phyloP scores from a whole-genome alignment of 1,140 invertebrate species.

The Drosophila obscura region DNA sequence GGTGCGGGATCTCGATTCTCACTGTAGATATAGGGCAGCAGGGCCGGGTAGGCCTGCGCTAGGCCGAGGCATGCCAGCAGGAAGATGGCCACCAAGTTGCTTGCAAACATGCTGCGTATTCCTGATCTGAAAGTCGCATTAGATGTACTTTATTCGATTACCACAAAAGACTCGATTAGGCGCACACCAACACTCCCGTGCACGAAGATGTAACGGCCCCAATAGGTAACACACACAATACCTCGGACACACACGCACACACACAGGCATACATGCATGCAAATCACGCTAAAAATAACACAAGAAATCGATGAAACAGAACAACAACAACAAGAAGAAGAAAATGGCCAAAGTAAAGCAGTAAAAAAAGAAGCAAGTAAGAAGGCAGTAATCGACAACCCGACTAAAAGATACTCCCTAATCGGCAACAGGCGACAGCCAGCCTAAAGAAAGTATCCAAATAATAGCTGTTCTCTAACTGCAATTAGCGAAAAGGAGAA shows the following conservation, averaged over 20 bases:
- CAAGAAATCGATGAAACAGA: constrained; percentile 77
- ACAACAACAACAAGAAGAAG: constrained; percentile 35
- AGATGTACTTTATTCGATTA: constrained; percentile 65
- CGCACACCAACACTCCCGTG: constrained; percentile 15
- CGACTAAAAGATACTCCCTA: constrained; percentile 9
- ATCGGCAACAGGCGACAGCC: neutral
- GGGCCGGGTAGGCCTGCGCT: constrained; percentile 65
- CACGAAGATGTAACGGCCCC: constrained; percentile 6
- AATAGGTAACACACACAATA: constrained; percentile 42
- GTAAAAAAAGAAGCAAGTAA: constrained; percentile 53
- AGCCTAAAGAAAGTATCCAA: no score
- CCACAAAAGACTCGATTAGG: constrained; percentile 63
- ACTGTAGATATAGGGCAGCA: constrained; percentile 71
- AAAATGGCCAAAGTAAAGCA: constrained; percentile 50
- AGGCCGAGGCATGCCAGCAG: constrained; percentile 62
- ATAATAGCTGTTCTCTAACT: no score
- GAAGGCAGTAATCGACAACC: constrained; percentile 34
- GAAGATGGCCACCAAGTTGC: constrained; percentile 56
- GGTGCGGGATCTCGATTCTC: constrained; percentile 18
- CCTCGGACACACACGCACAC: constrained; percentile 14
- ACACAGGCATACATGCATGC: constrained; percentile 36
- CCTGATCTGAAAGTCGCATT: constrained; percentile 60
- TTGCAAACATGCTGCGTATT: constrained; percentile 56
- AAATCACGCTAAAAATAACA: constrained; percentile 79
- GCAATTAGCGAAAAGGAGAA: no score